These are phyloP conservation scores for Melanotaenia boesemani DNA, from an alignment of 2,797 vertebrate species.

Conservation along the genomic window DNA sequence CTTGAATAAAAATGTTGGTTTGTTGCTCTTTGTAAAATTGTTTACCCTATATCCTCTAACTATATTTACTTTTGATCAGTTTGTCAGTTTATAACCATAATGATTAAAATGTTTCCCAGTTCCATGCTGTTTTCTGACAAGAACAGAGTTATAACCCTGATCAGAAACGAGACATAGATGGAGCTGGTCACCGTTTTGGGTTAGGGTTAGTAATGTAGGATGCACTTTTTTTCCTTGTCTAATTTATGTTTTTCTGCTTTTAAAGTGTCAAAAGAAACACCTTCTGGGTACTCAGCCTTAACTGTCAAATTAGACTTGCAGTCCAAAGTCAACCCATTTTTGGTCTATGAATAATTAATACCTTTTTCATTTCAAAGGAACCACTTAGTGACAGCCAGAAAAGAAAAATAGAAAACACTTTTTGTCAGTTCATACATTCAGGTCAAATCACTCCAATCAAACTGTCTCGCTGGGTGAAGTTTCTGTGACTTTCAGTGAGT, in stretches of 20 bases:
- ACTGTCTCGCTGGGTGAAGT: slow-evolving; percentile 64
- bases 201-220: background rate
- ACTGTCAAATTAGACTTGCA: slow-evolving; percentile 61
- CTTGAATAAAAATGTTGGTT: too few species aligned
- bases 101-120: background rate
- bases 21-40: too few species aligned
- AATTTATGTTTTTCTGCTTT: slow-evolving; percentile 1
- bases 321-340: slow-evolving; percentile 67
- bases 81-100: background rate
- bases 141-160: background rate
- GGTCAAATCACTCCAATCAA: slow-evolving; percentile 74
- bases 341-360: slow-evolving; percentile 73
- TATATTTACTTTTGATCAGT: background rate
- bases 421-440: slow-evolving; percentile 62
- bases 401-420: slow-evolving; percentile 47
- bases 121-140: too few species aligned
- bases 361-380: slow-evolving; percentile 51
- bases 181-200: background rate
- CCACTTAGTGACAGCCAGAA: slow-evolving; percentile 64
- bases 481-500: slow-evolving; percentile 70
- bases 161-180: background rate
- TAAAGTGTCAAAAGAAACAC: slow-evolving; percentile 14
- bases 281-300: slow-evolving; percentile 57
- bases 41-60: background rate
- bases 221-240: too few species aligned